Evolutionary conservation across 2,888 invertebrate genomes (phyloP), one percentile per base, ranked within the genome.

Genomic region (Ichneumoninae sp.): DNA sequence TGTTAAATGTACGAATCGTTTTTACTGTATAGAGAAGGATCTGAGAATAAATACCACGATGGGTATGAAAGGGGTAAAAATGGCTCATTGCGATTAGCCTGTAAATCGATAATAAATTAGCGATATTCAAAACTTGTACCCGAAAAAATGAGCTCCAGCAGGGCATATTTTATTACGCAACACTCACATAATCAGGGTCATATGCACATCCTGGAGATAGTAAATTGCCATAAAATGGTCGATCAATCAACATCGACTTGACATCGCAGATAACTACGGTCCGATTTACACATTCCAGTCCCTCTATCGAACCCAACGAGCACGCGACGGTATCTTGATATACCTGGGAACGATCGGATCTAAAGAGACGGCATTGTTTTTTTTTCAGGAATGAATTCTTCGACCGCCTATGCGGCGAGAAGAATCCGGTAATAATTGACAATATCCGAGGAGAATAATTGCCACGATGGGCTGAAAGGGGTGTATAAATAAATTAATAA

Each of bases 291-390:
- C 30, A 44, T 68, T 60, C 13, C 22, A 33, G 33, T 33, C 33
- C 47, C 7, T 36, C 63, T 30, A 77, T 54, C 69, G 66, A 71
- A 36, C 22, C 22, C 71, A 16, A 33, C 19, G 33, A 54, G 4
- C 54, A 5, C 36, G n/a, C 26, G 6, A 19, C 40, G 40, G 22
- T 40, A 60, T 73, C 60, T 60, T 36, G 26, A 73, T 60, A 36
- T 71, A 71, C 22, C 54, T 40, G 36, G 1, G 16, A 63, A 54
- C 33, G 54, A 16, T 19, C 19, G 50, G 33, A 5, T 57, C n/a
- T 5, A n/a, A 30, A 63, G 26, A 16, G 13, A 1, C 5, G 0
- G 33, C 60, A 16, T 30, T 22, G 22, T 7, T 54, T 54, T 19
- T 19, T 40, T 40, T 40, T 40, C 7, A 7, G 33, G 6, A 33